phyloP scores from a whole-genome alignment of 1,140 invertebrate species.

The Pantala flavescens region DNA sequence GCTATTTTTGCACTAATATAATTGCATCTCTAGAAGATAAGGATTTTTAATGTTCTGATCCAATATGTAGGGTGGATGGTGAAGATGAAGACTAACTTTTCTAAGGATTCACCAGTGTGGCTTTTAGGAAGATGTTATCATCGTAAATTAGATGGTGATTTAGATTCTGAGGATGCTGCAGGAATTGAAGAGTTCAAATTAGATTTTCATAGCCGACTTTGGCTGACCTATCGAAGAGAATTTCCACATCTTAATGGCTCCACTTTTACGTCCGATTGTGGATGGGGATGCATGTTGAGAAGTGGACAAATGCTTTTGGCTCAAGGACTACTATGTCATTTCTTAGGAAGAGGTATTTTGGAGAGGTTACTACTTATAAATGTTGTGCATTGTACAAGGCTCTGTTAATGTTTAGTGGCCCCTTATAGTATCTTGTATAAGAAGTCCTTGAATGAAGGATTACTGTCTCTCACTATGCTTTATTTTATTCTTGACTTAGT shows the following conservation, averaged over 20 bases:
- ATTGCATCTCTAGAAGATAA: conserved; percentile 24
- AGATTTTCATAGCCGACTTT: conserved; percentile 65
- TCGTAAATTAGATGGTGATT: conserved; percentile 41
- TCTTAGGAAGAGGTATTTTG: conserved; percentile 55
- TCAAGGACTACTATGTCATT: conserved; percentile 64
- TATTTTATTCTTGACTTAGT: too few relatives aligned
- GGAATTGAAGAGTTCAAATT: conserved; percentile 63
- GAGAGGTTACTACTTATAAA: too few relatives aligned
- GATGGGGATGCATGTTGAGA: conserved; percentile 82
- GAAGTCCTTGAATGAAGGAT: too few relatives aligned
- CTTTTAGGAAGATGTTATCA: conserved; percentile 71
- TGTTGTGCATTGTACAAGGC: too few relatives aligned
- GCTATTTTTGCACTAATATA: conserved; percentile 15
- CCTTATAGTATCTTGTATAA: too few relatives aligned
- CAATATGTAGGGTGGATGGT: conserved; percentile 51
- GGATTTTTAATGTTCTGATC: conserved; percentile 20
- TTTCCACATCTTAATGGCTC: conserved; percentile 67
- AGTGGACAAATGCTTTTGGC: conserved; percentile 82
- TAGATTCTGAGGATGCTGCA: conserved; percentile 30
- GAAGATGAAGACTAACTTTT: conserved; percentile 72
- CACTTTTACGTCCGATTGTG: conserved; percentile 68
- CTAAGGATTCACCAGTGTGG: conserved; percentile 77
- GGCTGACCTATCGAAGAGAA: conserved; percentile 73
- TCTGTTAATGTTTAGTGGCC: too few relatives aligned
- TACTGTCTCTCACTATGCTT: too few relatives aligned